Evolutionary conservation across 2,797 vertebrate genomes (phyloP).

Genomic region (Helicolenus hilgendorfi): DNA sequence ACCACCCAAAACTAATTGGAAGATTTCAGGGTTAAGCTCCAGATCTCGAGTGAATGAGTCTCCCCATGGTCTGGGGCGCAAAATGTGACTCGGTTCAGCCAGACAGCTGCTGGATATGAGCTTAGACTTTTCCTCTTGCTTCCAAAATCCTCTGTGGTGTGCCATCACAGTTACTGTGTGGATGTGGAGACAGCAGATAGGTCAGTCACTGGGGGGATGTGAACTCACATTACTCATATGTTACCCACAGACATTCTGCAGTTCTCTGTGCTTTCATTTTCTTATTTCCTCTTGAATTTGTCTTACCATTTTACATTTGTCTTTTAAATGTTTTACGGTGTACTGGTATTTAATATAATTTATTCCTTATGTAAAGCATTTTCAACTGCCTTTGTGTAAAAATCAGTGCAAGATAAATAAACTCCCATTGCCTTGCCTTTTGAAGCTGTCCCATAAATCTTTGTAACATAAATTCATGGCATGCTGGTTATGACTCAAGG

Average conservation of each 20-base stretch:
- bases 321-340: neutral
- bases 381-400: slow-evolving; percentile 3
- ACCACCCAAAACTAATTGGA: neutral
- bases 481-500: slow-evolving; percentile 30
- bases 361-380: slow-evolving; percentile 5
- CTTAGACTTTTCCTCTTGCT: neutral
- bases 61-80: neutral
- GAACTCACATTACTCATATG: neutral
- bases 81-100: slow-evolving; percentile 16
- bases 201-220: slow-evolving; percentile 1
- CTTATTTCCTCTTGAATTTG: neutral
- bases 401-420: slow-evolving; percentile 38
- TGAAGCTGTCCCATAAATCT: slow-evolving; percentile 52
- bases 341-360: slow-evolving; percentile 9
- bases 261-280: neutral
- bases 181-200: neutral
- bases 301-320: neutral
- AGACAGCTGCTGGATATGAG: slow-evolving; percentile 18
- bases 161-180: neutral
- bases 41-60: neutral
- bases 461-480: slow-evolving; percentile 22
- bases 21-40: neutral
- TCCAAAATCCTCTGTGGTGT: slow-evolving; percentile 1
- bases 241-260: neutral
- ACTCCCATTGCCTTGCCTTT: slow-evolving; percentile 20